A percentile compares a stretch with the other conserved stretches of the same genome.
Evolutionary conservation across 2,888 invertebrate species (phyloP).

Genomic region (Rotaria sp.): DNA sequence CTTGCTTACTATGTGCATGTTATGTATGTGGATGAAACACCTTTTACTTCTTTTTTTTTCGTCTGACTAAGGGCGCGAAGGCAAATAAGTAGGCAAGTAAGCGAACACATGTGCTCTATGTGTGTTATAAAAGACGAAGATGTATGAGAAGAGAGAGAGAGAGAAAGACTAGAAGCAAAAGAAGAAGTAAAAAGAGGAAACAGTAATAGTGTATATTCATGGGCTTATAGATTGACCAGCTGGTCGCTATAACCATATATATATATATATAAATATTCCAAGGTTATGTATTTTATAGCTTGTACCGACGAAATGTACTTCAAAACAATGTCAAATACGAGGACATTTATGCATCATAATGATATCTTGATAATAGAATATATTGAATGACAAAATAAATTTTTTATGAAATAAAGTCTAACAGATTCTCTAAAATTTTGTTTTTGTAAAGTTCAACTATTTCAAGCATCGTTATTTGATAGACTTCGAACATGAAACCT

Average conservation of each 20-base stretch:
- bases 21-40: background rate
- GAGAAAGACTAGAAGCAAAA: background rate
- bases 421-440: background rate
- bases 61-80: background rate
- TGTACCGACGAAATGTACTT: background rate
- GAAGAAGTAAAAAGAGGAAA: background rate
- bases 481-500: background rate
- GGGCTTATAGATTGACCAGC: background rate
- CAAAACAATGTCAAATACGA: background rate
- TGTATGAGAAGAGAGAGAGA: background rate
- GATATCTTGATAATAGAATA: background rate
- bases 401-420: background rate
- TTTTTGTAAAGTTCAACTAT: background rate
- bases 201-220: background rate
- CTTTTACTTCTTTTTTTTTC: background rate
- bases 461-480: background rate
- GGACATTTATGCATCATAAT: background rate
- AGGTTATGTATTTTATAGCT: background rate
- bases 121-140: background rate
- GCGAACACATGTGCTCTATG: background rate
- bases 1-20: background rate
- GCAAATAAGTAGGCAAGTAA: background rate
- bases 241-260: background rate
- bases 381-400: background rate
- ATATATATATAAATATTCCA: background rate